A percentile compares a stretch with the other conserved stretches of the same genome.
Conservation (phyloP, 2,113 vertebrate genomes). For the Oryzias melastigma region DNA sequence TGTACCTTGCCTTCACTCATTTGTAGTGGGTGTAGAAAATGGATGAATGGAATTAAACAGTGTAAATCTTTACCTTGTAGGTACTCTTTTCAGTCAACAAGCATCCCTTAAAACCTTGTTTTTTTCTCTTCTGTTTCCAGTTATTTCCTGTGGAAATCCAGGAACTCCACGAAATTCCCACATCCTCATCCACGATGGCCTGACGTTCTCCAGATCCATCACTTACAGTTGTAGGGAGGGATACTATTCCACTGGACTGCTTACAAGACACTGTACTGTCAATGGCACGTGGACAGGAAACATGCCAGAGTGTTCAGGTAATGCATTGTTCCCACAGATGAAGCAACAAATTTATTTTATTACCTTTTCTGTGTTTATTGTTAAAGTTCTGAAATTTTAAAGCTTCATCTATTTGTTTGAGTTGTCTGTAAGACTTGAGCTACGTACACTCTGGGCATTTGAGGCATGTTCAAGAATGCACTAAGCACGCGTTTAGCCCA, state of each 20-base stretch:
- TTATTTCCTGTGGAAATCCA: conserved; percentile 94
- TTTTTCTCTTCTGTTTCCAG: conserved; percentile 61
- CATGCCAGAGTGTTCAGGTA: conserved; percentile 91
- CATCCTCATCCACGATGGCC: conserved; percentile 87
- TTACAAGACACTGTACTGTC: conserved; percentile 92
- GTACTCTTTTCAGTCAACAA: not conserved
- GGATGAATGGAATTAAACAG: too few relatives aligned
- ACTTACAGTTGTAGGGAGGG: conserved; percentile 92
- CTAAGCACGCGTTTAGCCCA: too few relatives aligned
- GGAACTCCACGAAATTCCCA: conserved; percentile 90
- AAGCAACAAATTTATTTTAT: not conserved
- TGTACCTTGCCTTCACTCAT: too few relatives aligned
- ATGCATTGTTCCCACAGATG: not conserved
- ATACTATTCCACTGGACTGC: conserved; percentile 89
- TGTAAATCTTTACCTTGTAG: not conserved
- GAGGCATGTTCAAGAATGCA: too few relatives aligned
- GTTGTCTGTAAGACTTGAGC: too few relatives aligned
- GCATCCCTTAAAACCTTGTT: not conserved
- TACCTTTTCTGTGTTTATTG: not conserved
- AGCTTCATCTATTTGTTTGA: too few relatives aligned
- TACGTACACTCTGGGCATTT: too few relatives aligned
- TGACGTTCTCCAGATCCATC: conserved; percentile 90
- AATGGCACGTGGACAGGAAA: conserved; percentile 95
- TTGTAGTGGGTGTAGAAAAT: too few relatives aligned
- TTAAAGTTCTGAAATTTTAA: too few relatives aligned